phyloP scores from a whole-genome alignment of 2,113 vertebrate species.

The Notarius quadriscutis region DNA sequence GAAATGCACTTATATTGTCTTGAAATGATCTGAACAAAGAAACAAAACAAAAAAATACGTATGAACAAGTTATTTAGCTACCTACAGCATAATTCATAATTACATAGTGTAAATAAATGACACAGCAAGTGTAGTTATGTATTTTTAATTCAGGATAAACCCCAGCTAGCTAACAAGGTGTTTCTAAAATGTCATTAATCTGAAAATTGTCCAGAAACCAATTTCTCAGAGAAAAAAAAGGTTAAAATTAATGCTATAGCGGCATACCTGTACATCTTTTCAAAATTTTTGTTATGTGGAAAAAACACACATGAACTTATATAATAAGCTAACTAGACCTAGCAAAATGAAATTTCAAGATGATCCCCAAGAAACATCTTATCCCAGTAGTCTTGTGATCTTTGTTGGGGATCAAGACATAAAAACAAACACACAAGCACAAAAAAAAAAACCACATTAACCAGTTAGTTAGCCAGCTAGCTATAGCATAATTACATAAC shows the following conservation, averaged over 20 bases:
- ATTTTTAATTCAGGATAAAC: neutral
- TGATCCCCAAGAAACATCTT: neutral
- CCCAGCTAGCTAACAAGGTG: neutral
- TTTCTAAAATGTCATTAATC: neutral
- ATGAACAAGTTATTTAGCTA: neutral
- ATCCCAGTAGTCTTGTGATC: neutral
- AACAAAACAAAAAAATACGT: neutral
- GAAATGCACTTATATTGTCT: neutral
- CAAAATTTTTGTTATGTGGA: neutral
- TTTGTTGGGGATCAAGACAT: neutral
- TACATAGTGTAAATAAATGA: neutral
- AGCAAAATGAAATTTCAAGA: neutral
- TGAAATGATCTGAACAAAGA: neutral
- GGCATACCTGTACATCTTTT: neutral
- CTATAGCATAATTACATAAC: neutral
- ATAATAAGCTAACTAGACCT: neutral
- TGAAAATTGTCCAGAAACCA: neutral
- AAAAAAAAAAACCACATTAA: neutral
- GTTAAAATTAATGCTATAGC: neutral
- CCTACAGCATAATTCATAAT: neutral
- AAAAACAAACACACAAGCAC: neutral
- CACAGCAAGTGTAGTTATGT: neutral
- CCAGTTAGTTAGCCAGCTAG: neutral
- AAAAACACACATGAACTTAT: neutral
- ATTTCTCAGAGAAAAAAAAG: neutral